Percentiles rank a stretch among this genome's conserved stretches.
These are phyloP conservation scores for Parasteatoda tepidariorum DNA, from an alignment of 1,140 invertebrate species.

Conservation along the genomic window DNA sequence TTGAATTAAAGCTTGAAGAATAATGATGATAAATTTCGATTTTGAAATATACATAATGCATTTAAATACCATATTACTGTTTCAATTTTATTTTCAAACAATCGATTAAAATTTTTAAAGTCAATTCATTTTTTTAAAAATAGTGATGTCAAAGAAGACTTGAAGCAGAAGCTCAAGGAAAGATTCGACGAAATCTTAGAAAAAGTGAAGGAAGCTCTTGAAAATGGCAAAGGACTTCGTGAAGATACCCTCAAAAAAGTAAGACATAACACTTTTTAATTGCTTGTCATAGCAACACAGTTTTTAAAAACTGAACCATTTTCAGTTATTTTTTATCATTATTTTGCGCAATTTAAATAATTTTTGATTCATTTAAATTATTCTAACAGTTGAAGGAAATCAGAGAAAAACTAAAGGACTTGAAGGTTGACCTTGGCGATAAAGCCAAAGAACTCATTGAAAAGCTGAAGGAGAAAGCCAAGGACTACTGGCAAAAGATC, in stretches of 20 bases:
- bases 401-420: conserved; percentile 34
- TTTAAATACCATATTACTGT: too few species aligned
- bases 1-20: too few species aligned
- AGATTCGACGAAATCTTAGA: conserved; percentile 16
- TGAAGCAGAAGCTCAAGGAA: conserved; percentile 3
- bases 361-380: too few species aligned
- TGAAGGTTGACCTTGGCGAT: conserved; percentile 25
- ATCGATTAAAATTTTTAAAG: too few species aligned
- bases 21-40: too few species aligned
- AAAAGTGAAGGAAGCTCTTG: conserved; percentile 15
- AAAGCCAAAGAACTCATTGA: conserved; percentile 18
- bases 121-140: not conserved
- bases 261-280: too few species aligned
- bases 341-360: too few species aligned
- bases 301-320: too few species aligned
- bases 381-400: conserved; percentile 33
- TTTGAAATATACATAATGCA: too few species aligned
- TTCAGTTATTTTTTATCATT: too few species aligned
- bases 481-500: not conserved
- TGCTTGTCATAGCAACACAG: too few species aligned
- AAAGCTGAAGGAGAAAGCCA: not conserved
- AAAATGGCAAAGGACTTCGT: conserved; percentile 20
- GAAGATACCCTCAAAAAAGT: conserved; percentile 3
- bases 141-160: not conserved
- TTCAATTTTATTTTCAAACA: too few species aligned